Conservation (phyloP, 2,888 invertebrate species). For the Clepsis dumicolana region DNA sequence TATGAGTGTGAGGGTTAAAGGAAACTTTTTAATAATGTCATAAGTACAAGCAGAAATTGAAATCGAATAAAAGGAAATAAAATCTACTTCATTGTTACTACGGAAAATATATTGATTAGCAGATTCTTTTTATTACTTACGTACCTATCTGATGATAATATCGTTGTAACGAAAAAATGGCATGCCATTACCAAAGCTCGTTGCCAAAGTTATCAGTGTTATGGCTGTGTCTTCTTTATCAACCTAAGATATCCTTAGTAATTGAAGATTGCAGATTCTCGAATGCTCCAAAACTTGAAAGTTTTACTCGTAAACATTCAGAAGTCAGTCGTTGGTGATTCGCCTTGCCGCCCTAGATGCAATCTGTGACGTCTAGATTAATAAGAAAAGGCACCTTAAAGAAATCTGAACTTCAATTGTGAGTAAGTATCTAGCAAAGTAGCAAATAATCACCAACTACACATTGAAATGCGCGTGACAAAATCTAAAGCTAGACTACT, state of each 20-base stretch:
- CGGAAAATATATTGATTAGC: conserved; percentile 3
- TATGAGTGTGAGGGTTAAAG: too few species aligned
- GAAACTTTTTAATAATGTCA: too few species aligned
- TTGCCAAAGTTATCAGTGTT: conserved; percentile 11
- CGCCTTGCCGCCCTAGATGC: background rate
- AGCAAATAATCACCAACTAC: too few species aligned
- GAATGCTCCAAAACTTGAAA: background rate
- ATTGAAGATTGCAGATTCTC: conserved; percentile 3
- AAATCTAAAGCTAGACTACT: too few species aligned
- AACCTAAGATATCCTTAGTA: background rate
- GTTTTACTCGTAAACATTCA: background rate
- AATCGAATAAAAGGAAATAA: background rate
- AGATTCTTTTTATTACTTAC: background rate
- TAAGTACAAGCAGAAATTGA: too few species aligned
- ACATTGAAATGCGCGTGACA: too few species aligned
- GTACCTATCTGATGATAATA: conserved; percentile 2
- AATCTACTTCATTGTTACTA: background rate
- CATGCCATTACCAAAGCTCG: conserved; percentile 1
- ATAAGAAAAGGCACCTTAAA: too few species aligned
- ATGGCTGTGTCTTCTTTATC: conserved; percentile 5
- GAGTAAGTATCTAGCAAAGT: too few species aligned
- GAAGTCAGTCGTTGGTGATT: background rate
- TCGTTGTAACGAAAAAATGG: conserved; percentile 2
- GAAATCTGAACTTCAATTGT: too few species aligned
- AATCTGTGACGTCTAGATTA: background rate